Base-by-base conservation (phyloP, 1,140 invertebrate genomes). In the Kradibia gibbosae region DNA sequence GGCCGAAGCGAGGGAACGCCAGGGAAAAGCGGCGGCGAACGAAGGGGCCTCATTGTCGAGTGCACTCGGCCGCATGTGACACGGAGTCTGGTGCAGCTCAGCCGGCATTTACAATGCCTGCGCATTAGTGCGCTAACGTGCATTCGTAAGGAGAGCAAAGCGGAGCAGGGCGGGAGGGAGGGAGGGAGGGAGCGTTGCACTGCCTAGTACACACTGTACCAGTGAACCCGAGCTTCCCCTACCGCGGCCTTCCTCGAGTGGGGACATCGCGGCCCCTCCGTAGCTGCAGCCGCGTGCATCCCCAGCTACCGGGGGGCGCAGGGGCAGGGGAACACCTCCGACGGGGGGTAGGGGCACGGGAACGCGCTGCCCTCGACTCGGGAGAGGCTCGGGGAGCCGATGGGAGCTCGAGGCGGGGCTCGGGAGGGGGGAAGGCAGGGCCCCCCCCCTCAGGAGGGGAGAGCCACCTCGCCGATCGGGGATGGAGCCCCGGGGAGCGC, bases 141-240 rank as follows among this genome's bases (percentile, higher is more conserved):
- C 70, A 60, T 34, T 60, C 67, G 72, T 45, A 53, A 67, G 73
- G 65, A 75, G n/a, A 28, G 55, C 62, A n/a, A 22, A 15, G 31
- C 8, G 22, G 31, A 20, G 71, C 22, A 50, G 50, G 20, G 60
- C n/a, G 39, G 55, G 62, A 34, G n/a, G 42, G 17, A 34, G 25
- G 15, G 83, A 83, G 88, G 88, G 89, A 90, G 88, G 90, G 88
- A 91, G 89, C 90, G 86, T 87, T 88, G 90, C 89, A 90, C 86
- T 89, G 88, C 83, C 85, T 85, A 90, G 90, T 87, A 89, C 90
- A 90, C 89, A 91, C 86, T 91, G 90, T 91, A 90, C 90, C 87
- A 91, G 90, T 91, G 90, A 91, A 91, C 90, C 74, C 74, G 55
- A n/a, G n/a, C 74, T 13, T 50, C 34, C 81, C 83, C 83, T 50